Evolutionary conservation across 2,888 invertebrate genomes (phyloP).

Genomic region (Callyntrura guangdongensis): DNA sequence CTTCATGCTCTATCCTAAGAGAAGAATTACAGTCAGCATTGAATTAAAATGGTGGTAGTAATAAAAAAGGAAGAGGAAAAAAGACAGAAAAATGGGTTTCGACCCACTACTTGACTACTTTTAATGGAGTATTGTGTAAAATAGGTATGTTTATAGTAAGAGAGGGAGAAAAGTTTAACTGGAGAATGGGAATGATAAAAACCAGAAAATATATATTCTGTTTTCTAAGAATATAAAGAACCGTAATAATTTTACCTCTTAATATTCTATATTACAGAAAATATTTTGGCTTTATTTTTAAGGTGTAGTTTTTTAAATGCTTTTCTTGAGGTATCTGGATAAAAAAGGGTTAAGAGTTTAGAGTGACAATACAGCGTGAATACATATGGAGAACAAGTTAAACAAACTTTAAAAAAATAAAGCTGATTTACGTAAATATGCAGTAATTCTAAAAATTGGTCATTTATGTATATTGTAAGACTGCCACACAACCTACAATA

Average conservation of each 20-base stretch:
- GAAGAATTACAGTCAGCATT: neutral
- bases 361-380: no score
- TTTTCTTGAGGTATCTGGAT: neutral
- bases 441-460: no score
- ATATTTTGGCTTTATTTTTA: neutral
- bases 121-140: conserved; percentile 49
- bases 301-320: neutral
- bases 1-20: conserved; percentile 33
- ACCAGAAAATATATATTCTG: conserved; percentile 57
- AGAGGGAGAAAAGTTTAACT: neutral
- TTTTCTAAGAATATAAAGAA: conserved; percentile 48
- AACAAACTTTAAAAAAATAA: no score
- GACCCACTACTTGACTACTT: no score
- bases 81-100: conserved; percentile 15
- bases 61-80: neutral
- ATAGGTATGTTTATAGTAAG: neutral
- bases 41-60: conserved; percentile 24
- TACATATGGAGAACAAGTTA: no score
- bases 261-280: neutral
- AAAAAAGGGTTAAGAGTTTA: conserved; percentile 8
- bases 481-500: neutral
- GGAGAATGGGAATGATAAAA: conserved; percentile 19
- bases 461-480: no score
- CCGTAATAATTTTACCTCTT: neutral
- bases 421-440: no score